Evolutionary conservation across 2,888 invertebrate species (phyloP), one percentile per base, ranked within the genome.

Genomic region (Euphydryas editha): DNA sequence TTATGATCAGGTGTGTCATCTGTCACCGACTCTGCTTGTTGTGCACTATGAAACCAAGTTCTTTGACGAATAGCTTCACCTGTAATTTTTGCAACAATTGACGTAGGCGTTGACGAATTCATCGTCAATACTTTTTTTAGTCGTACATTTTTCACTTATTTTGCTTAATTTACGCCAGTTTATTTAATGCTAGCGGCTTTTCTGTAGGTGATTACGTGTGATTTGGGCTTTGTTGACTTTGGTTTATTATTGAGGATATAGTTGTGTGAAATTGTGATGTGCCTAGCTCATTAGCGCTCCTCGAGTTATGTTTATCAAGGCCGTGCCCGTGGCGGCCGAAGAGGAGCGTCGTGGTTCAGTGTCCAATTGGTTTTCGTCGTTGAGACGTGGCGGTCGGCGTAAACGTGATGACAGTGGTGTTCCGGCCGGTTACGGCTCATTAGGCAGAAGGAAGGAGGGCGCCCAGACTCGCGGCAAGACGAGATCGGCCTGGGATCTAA

Each of bases 301-400:
- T 83, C 83, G 83, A 92, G 90, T 90, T 78, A 93, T 93, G 93
- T 93, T 93, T 76, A 93, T 93, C 85, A 93, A 93, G 78, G 87
- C 86, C 76, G 91, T 86, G 79, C 87, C 89, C 75, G 87, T 82
- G 76, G 78, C 87, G 82, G 87, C 85, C 79, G 90, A 94, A 76
- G 93, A 94, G 75, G 95, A 95, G 83, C 94, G 95, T 76, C 94
- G 95, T 72, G 95, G 95, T 76, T 95, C 95, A 75, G 95, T 96
- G 69, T 94, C 95, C 75, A 96, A 95, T 85, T 97, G 97, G 97
- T 97, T 97, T 87, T 96, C 95, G 73, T 97, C 97, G 71, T 84
- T 97, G 81, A 94, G 96, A 77, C 94, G 96, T 73, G 84, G 94
- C 86, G 86, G 91, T 59, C 84, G 92, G 62, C 87, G 93, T 69